Conservation (phyloP, 2,888 invertebrate species). For the Alcis repandata region DNA sequence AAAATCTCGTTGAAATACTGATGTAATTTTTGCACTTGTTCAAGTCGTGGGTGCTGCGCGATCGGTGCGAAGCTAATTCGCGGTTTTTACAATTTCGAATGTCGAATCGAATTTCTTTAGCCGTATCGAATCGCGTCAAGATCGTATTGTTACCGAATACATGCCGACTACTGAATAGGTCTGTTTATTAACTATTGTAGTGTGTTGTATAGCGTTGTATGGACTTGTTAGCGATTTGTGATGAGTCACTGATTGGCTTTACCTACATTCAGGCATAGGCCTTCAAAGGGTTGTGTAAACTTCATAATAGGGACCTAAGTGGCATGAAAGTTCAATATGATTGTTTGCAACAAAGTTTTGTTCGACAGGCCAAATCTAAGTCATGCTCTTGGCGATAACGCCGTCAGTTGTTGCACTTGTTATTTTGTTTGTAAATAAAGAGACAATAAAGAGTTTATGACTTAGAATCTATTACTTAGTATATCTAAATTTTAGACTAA, state of each 20-base stretch:
- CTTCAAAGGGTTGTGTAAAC: too few species aligned
- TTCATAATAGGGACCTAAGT: too few species aligned
- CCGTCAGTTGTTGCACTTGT: too few species aligned
- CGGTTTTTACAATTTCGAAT: constrained; percentile 78
- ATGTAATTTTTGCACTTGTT: constrained; percentile 80
- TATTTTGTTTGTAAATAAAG: too few species aligned
- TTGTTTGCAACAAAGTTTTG: too few species aligned
- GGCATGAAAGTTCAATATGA: too few species aligned
- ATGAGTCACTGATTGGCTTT: constrained; percentile 2
- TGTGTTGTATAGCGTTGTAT: not conserved
- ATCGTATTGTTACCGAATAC: constrained; percentile 44
- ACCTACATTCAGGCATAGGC: too few species aligned
- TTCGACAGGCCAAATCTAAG: too few species aligned
- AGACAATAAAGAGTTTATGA: too few species aligned
- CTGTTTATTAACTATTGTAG: constrained; percentile 26
- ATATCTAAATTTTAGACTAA: too few species aligned
- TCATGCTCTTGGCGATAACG: too few species aligned
- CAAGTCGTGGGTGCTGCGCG: constrained; percentile 65
- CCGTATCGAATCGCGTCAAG: constrained; percentile 59
- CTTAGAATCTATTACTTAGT: too few species aligned
- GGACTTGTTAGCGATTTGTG: constrained; percentile 7
- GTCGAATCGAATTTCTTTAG: constrained; percentile 63
- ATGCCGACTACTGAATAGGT: constrained; percentile 20
- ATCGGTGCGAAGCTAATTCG: constrained; percentile 77
- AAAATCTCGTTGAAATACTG: constrained; percentile 54